Evolutionary conservation across 2,113 vertebrate species (phyloP), one percentile per base, ranked within the genome.

Genomic region (Ornithorhynchus anatinus): DNA sequence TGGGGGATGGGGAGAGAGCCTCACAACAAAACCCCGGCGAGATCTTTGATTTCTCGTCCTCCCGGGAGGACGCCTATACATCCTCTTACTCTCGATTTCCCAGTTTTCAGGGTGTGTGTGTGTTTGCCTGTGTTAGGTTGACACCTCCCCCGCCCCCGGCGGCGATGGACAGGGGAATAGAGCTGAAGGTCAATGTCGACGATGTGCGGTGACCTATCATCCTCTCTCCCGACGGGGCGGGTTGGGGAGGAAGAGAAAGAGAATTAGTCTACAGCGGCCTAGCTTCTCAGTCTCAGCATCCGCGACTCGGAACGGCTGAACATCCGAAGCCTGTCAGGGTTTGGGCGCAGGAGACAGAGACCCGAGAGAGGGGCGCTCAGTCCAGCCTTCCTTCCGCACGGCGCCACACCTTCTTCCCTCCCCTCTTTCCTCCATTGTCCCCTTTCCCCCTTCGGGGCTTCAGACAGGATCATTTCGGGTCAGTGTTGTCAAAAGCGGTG

Each of bases 31-130:
- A 64, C 69, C 77, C 52, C 39, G 7, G 37, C 31, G 15, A 16
- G 20, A 25, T 42, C 79, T 84, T 88, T 86, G 84, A 84, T 86
- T 75, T 75, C 23, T 20, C 20, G 14, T 37, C 32, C 13, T 15
- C 23, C 8, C 17, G 0, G 13, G 44, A 40, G 44, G 52, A 6
- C 35, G 2, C 16, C 10, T 25, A 8, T 27, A 25, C 23, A 47
- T 47, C 45, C 8, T 15, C 27, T 15, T 16, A 15, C 27, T 25
- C 45, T 47, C 45, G 7, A 25, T 47, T 22, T 13, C n/a, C 43
- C n/a, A 22, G n/a, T 12, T n/a, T 23, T 47, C 12, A n/a, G 19
- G 14, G 45, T 25, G 23, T 47, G n/a, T 27, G 45, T 47, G 23
- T 27, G 45, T 12, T 47, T n/a, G n/a, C n/a, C n/a, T 27, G 13